Base-by-base conservation (phyloP, 2,797 vertebrate species). In the Rhinatrema bivittatum region DNA sequence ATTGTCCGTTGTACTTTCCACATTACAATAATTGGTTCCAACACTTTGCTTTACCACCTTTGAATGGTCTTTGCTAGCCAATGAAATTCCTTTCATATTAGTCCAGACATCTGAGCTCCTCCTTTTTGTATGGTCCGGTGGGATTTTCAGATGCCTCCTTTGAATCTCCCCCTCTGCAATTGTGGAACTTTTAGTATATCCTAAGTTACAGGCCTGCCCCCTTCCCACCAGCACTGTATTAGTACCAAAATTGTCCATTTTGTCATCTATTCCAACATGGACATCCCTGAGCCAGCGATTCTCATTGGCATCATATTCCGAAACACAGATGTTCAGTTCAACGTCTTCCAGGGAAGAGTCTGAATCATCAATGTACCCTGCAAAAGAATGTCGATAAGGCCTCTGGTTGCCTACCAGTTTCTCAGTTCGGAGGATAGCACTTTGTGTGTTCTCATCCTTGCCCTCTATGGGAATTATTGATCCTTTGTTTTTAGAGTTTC, bases 311-410 rank as follows among this genome's bases (percentile, higher is more conserved):
- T 73, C 36, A 0, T 40, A 65, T 14, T 91, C 87, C 14, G 76
- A 36, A 11, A 72, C 43, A 23, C 64, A 66, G 32, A 59, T 70
- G 10, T 81, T 56, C 43, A 88, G 64, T 57, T 89, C 85, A 7
- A 86, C 67, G 32, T 90, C 85, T 67, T 89, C 88, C 27, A 91
- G 87, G 1, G 89, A 91, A 41, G 86, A 86, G 56, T 95, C 87
- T 52, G 92, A 77, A 16, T 90, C 86, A 14, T 82, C 79, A 1
- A 81, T 76, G 65, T 86, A 83, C 18, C 90, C 91, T 0, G 88
- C 87, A 9, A 93, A 95, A 0, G 91, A 96, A 63, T 95, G 91
- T 29, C 87, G 81, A 53, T 90, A 91, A 15, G 74, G 76, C 31
- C 85, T 80, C 41, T 83, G 68, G 32, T 62, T 60, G 1, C 90